These are phyloP conservation scores for Adelges cooleyi DNA, from an alignment of 1,140 invertebrate genomes.

Conservation along the genomic window DNA sequence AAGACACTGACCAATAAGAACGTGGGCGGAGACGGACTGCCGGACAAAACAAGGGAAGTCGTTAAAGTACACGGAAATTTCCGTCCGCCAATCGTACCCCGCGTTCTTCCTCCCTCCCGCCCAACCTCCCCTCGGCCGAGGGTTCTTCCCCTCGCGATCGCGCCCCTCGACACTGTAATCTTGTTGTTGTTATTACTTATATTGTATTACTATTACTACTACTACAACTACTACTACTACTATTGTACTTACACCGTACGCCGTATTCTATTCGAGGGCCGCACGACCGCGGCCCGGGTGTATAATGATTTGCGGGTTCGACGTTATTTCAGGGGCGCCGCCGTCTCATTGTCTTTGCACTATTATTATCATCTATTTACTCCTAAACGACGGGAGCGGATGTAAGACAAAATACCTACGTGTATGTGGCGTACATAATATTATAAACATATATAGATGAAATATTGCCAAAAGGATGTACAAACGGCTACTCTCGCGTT, in stretches of 20 bases:
- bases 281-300: neutral
- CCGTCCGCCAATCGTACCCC: constrained; percentile 26
- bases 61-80: constrained; percentile 28
- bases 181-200: neutral
- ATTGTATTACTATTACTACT: neutral
- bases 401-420: no score
- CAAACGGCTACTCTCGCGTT: no score
- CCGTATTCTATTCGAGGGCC: neutral
- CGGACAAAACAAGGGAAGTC: constrained; percentile 27
- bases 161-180: neutral
- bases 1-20: constrained; percentile 22
- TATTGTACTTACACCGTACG: neutral
- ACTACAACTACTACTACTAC: neutral
- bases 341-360: no score
- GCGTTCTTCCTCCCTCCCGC: neutral
- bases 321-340: neutral
- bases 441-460: no score
- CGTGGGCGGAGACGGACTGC: constrained; percentile 10
- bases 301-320: constrained; percentile 1
- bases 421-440: no score
- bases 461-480: no score
- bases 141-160: neutral
- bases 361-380: no score
- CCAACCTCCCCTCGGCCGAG: neutral
- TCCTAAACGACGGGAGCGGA: no score